Conservation (phyloP, 2,888 invertebrate species). For the Polydrusus cervinus region DNA sequence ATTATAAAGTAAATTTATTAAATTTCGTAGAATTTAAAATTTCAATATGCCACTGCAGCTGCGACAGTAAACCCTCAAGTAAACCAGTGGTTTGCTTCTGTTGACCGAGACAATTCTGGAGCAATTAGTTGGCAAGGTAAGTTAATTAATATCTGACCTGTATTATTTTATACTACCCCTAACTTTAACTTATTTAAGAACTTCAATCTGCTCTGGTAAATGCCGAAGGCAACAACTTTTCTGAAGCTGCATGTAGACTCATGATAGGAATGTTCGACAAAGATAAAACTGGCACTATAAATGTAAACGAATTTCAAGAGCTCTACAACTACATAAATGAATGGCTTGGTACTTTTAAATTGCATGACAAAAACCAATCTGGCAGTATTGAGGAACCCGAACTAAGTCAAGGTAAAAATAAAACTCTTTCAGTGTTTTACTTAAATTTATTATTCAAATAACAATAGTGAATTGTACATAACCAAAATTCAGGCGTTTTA, state of each 20-base stretch:
- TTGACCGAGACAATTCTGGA: constrained; percentile 89
- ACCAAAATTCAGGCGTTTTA: constrained; percentile 10
- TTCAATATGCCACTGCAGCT: constrained; percentile 49
- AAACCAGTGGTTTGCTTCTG: constrained; percentile 87
- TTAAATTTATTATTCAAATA: constrained; percentile 43
- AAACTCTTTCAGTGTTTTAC: constrained; percentile 17
- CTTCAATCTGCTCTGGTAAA: constrained; percentile 87
- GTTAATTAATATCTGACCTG: not conserved
- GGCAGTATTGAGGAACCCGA: constrained; percentile 89
- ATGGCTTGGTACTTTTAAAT: constrained; percentile 89
- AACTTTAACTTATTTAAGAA: constrained; percentile 70
- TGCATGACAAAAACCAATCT: constrained; percentile 89
- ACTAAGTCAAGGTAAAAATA: constrained; percentile 78
- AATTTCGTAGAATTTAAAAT: constrained; percentile 41
- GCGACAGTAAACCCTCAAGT: constrained; percentile 80
- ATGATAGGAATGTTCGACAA: constrained; percentile 96
- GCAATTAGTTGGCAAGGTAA: constrained; percentile 78
- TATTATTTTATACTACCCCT: too few species aligned
- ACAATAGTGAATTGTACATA: constrained; percentile 34
- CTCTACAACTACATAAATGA: constrained; percentile 91
- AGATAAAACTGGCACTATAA: constrained; percentile 88
- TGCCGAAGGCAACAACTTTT: constrained; percentile 88
- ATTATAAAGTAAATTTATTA: not conserved
- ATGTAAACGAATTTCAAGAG: constrained; percentile 88
- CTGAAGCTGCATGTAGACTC: constrained; percentile 86